phyloP scores from a whole-genome alignment of 2,797 vertebrate genomes.

The Poliocrania exsul region DNA sequence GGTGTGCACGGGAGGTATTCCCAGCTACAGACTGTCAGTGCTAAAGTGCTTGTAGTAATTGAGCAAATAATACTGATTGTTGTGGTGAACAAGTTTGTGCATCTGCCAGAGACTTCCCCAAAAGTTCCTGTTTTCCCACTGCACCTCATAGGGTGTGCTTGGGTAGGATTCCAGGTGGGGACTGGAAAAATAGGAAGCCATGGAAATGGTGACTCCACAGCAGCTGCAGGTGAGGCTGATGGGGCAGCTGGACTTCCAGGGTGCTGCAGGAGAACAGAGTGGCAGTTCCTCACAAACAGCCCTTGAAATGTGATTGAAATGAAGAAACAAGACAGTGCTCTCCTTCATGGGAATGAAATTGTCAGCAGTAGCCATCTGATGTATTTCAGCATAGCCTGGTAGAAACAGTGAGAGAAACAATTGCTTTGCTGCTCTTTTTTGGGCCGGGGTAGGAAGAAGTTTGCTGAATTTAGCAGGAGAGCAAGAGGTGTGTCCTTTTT shows the following conservation, averaged over 20 bases:
- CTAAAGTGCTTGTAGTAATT: not conserved
- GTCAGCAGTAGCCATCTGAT: not conserved
- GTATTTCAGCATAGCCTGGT: not conserved
- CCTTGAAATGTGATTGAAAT: not conserved
- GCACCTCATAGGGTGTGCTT: not conserved
- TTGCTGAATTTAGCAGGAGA: not conserved
- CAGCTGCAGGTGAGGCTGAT: not conserved
- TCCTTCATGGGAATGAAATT: not conserved
- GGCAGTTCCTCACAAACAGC: not conserved
- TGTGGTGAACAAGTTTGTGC: not conserved
- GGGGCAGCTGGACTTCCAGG: not conserved
- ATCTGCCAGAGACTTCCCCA: not conserved
- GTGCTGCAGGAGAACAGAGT: not conserved
- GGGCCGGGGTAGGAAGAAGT: not conserved
- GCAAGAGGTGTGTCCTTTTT: not conserved
- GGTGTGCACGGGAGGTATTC: not conserved
- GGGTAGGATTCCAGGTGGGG: not conserved
- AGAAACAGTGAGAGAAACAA: not conserved
- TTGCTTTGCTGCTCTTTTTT: constrained; percentile 38
- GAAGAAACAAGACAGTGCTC: not conserved
- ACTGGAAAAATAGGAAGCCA: not conserved
- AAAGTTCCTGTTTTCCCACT: not conserved
- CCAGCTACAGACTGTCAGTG: not conserved
- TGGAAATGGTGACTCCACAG: rapidly evolving
- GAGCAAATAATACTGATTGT: not conserved